Evolutionary conservation across 2,113 vertebrate species (phyloP), one percentile per base, ranked within the genome.

Genomic region (Panthera tigris): DNA sequence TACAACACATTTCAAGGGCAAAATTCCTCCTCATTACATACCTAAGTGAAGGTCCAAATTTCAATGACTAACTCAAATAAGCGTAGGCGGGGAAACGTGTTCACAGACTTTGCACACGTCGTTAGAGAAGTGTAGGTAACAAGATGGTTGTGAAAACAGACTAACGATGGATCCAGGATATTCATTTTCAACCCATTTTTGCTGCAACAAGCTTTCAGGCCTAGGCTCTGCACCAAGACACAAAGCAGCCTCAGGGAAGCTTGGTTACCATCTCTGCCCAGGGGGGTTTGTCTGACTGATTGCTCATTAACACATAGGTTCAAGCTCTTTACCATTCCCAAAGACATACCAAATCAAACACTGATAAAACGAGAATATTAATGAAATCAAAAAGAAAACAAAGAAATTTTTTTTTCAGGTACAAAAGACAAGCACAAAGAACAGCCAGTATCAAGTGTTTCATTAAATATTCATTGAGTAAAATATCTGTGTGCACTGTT

Each of bases 1-100:
- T 88, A 68, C 81, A 95, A 94, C 48, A 63, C 45, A 88, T 88
- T 96, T 92, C 69, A 95, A 73, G 74, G 79, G 8, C 82, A 93
- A 88, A 91, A n/a, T 84, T 96, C 52, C 81, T 92, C 15, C 65
- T 91, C 55, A 25, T 90, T 94, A 63, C 86, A 52, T 2, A 39
- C 16, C 6, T 68, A 41, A 41, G n/a, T 9, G 36, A 97, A 93
- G 68, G 86, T 89, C 15, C 19, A 89, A 14, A 80, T 86, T 96
- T 95, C 78, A 91, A 16, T 33, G 74, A 80, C 21, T 66, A 78
- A 66, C 78, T 94, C 48, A 73, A 57, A 57, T 57, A 57, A 52
- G 6, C 1, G 12, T 71, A 83, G 29, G 8, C 29, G 27, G 63
- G 27, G 36, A 83, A 94, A 69, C 61, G 31, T 69, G 29, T 19